Evolutionary conservation across 2,797 vertebrate species (phyloP), one percentile per base, ranked within the genome.

Genomic region (Ceyx erithaca): DNA sequence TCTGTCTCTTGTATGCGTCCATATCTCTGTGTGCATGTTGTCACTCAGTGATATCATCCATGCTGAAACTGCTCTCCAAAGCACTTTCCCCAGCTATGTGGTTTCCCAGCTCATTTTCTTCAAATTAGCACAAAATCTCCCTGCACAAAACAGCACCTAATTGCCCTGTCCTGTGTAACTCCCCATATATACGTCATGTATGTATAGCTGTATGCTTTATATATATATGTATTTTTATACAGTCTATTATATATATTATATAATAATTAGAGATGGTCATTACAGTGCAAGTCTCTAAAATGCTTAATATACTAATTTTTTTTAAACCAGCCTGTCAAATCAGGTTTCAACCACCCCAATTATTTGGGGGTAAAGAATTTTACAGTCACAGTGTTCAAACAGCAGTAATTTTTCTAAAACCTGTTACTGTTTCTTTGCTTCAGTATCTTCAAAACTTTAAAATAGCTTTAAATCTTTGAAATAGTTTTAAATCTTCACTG

Each of bases 51-150:
- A 5, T 48, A 48, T 33, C 30, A 54, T 52, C 30, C 12, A 9
- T 61, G 89, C 90, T 52, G 26, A 78, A 87, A 73, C 35, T 28
- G 20, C 82, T 80, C 66, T 81, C 12, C 58, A 61, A 41, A 71
- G 55, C 31, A 49, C 5, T 80, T 83, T 77, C 46, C 58, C 7
- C 21, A 16, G 25, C 7, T 45, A 5, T 28, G 4, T 68, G 7
- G 12, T 79, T 89, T 86, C 30, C n/a, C n/a, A 59, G 21, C 12
- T 10, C 10, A 17, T 83, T 71, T 87, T 92, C n/a, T 68, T 80
- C 45, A 67, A 77, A 41, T 43, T 26, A 30, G 19, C 16, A 61
- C 14, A 15, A 55, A 46, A 22, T 37, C 10, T 71, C 7, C 25
- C 20, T 52, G 12, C 9, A n/a, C 28, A 58, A 88, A 90, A 41